phyloP scores from a whole-genome alignment of 1,140 invertebrate species.

The Riptortus pedestris region DNA sequence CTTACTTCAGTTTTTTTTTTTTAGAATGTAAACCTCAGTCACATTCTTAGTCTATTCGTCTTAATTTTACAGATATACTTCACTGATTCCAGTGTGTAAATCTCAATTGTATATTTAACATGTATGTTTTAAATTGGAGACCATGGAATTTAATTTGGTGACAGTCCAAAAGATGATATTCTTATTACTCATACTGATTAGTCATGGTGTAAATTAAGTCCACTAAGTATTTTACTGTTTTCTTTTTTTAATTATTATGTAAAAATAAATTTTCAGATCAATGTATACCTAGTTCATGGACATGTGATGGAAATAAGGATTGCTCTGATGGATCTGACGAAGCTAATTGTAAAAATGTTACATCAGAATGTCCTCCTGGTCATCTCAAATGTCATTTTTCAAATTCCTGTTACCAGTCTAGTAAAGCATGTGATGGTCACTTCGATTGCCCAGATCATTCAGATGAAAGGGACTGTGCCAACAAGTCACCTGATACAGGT shows the following conservation, averaged over 20 bases:
- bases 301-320: conserved; percentile 56
- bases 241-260: background rate
- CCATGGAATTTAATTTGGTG: no score
- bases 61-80: no score
- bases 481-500: conserved; percentile 4
- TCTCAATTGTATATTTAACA: no score
- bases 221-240: no score
- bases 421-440: conserved; percentile 53
- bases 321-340: conserved; percentile 53
- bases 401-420: conserved; percentile 53
- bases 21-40: no score
- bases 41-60: no score
- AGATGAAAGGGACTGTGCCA: conserved; percentile 55
- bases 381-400: conserved; percentile 61
- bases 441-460: conserved; percentile 65
- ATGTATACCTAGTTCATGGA: conserved; percentile 63
- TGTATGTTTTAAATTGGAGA: no score
- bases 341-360: conserved; percentile 27
- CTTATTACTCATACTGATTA: no score
- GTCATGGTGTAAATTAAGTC: no score
- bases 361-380: conserved; percentile 35
- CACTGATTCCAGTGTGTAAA: no score
- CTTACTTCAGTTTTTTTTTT: no score
- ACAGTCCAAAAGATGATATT: no score
- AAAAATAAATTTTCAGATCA: conserved; percentile 43